Evolutionary conservation across 1,140 invertebrate genomes (phyloP).

Genomic region (Proctacanthus coquilletti): DNA sequence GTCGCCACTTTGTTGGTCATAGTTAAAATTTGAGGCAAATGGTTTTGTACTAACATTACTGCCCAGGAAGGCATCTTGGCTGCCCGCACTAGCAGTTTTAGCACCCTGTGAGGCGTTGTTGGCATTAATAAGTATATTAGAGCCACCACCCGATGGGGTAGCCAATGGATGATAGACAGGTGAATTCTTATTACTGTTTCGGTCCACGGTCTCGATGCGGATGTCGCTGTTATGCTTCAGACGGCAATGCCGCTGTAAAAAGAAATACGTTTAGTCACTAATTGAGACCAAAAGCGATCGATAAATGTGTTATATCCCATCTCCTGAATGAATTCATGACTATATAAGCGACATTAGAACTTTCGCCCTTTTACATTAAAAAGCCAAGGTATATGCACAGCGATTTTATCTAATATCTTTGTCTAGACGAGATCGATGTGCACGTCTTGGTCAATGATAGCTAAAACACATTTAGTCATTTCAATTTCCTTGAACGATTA

Average conservation of each 20-base stretch:
- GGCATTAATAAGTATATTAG: slow-evolving; percentile 58
- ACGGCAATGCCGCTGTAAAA: slow-evolving; percentile 52
- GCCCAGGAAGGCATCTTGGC: slow-evolving; percentile 53
- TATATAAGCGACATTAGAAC: too few relatives aligned
- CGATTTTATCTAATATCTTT: too few relatives aligned
- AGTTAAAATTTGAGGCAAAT: too few relatives aligned
- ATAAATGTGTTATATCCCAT: too few relatives aligned
- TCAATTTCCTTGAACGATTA: too few relatives aligned
- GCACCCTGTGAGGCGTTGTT: slow-evolving; percentile 49
- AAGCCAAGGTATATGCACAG: too few relatives aligned
- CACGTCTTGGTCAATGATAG: too few relatives aligned
- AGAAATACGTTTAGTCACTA: slow-evolving; percentile 9
- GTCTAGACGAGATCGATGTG: too few relatives aligned
- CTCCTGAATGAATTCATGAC: too few relatives aligned
- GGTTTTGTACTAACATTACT: slow-evolving; percentile 70
- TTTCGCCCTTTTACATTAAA: too few relatives aligned
- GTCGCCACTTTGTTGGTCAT: too few relatives aligned
- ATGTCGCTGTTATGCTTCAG: slow-evolving; percentile 55
- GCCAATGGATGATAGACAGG: slow-evolving; percentile 26
- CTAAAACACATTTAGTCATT: too few relatives aligned
- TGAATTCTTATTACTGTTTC: slow-evolving; percentile 30
- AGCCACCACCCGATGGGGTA: slow-evolving; percentile 45
- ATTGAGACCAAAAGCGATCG: slow-evolving; percentile 18
- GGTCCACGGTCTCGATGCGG: slow-evolving; percentile 40
- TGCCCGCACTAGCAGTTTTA: slow-evolving; percentile 47